These are phyloP conservation scores for Diploscapter pachys DNA, from an alignment of 1,140 invertebrate genomes.

Conservation along the genomic window DNA sequence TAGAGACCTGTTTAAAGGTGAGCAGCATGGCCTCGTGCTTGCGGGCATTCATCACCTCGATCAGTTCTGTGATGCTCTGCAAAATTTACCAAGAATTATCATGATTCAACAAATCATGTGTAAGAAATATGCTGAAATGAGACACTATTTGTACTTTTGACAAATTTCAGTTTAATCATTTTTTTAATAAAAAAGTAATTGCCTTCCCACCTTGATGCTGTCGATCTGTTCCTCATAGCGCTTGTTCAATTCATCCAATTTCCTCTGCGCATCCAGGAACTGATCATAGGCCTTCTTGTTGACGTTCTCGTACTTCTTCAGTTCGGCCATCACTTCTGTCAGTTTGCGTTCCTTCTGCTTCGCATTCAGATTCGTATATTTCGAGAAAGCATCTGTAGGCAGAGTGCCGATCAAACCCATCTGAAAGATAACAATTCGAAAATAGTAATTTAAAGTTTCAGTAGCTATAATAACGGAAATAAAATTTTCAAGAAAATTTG, in stretches of 20 bases:
- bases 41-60: constrained; percentile 86
- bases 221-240: constrained; percentile 92
- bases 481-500: no score
- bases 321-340: constrained; percentile 91
- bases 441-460: not conserved
- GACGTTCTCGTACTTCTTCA: constrained; percentile 98
- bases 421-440: constrained; percentile 16
- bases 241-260: constrained; percentile 91
- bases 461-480: not conserved
- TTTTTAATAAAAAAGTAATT: not conserved
- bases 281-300: constrained; percentile 99
- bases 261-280: constrained; percentile 96
- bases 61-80: constrained; percentile 89
- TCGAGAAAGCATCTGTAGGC: constrained; percentile 84
- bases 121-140: not conserved
- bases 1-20: constrained; percentile 97
- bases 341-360: constrained; percentile 87
- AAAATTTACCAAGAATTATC: constrained; percentile 33
- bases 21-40: constrained; percentile 97
- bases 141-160: no score
- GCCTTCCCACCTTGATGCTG: constrained; percentile 65
- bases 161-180: not conserved
- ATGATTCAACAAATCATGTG: not conserved
- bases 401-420: constrained; percentile 67
- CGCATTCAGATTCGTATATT: constrained; percentile 84